Evolutionary conservation across 1,140 invertebrate genomes (phyloP).

Genomic region (Sycophila sp.): DNA sequence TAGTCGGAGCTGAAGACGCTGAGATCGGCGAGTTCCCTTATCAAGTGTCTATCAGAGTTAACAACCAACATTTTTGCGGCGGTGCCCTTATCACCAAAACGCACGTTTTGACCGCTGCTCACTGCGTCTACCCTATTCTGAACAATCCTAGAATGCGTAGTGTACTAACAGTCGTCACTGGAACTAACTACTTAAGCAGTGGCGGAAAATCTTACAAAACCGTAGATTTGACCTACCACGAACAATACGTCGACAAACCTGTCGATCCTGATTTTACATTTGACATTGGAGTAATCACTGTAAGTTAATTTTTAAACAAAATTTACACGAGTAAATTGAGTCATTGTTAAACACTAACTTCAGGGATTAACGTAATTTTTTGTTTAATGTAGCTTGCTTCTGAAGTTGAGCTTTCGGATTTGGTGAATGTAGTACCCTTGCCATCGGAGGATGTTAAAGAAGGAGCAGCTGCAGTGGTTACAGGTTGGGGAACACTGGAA

Average conservation of each 20-base stretch:
- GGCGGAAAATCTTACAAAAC: conserved; percentile 15
- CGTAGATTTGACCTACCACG: not conserved
- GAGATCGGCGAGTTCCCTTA: conserved; percentile 33
- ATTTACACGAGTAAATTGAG: not conserved
- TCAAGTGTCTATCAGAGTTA: conserved; percentile 30
- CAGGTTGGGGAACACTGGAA: conserved; percentile 29
- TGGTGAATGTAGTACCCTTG: not conserved
- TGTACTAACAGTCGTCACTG: not conserved
- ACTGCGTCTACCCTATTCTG: conserved; percentile 17
- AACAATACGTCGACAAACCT: not conserved
- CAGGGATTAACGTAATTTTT: not conserved
- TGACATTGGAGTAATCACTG: conserved; percentile 32
- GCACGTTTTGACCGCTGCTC: conserved; percentile 42
- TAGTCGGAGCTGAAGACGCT: conserved; percentile 6
- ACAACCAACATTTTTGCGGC: conserved; percentile 19
- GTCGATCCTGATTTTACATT: not conserved
- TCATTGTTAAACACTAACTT: not conserved
- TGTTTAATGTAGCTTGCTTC: conserved; percentile 20
- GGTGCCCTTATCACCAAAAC: conserved; percentile 28
- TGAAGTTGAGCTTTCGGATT: not conserved
- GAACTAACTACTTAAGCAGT: not conserved
- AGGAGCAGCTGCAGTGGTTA: not conserved
- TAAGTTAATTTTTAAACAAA: conserved; percentile 26
- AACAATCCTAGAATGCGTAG: not conserved
- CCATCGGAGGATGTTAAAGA: not conserved